Conservation (phyloP, 2,113 vertebrate species). For the Morone chrysops region DNA sequence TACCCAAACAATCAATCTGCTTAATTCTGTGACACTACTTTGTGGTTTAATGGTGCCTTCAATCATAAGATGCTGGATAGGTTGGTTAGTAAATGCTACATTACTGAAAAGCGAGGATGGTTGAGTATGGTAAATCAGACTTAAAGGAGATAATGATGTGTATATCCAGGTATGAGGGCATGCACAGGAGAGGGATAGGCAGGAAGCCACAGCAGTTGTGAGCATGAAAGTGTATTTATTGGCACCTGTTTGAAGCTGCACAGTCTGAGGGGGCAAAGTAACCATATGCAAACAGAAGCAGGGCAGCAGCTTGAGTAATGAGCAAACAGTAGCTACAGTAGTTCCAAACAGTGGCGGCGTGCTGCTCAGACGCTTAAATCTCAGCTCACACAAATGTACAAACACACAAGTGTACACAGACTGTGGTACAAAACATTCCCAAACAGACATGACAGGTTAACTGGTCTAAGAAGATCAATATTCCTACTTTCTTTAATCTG, state of each 20-base stretch:
- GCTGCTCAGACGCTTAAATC: slow-evolving; percentile 30
- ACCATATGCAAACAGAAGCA: slow-evolving; percentile 62
- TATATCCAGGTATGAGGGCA: neutral
- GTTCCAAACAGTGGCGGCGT: slow-evolving; percentile 66
- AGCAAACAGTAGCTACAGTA: slow-evolving; percentile 65
- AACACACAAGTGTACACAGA: slow-evolving; percentile 19
- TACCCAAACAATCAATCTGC: neutral
- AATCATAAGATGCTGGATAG: neutral
- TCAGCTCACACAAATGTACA: slow-evolving; percentile 35
- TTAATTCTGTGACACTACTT: neutral
- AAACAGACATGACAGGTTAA: neutral
- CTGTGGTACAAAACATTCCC: neutral
- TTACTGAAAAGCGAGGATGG: neutral
- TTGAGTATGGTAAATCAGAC: neutral
- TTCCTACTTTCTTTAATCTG: neutral
- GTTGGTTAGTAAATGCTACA: neutral
- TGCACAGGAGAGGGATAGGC: neutral
- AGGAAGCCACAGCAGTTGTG: neutral
- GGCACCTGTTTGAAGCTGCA: slow-evolving; percentile 43
- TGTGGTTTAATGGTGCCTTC: neutral
- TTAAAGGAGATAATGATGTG: slow-evolving; percentile 6
- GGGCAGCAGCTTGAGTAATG: slow-evolving; percentile 62
- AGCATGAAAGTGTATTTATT: slow-evolving; percentile 17
- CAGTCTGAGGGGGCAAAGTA: slow-evolving; percentile 60
- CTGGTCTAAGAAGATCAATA: neutral